Percentiles rank a stretch among this genome's conserved stretches.
phyloP scores from a whole-genome alignment of 2,888 invertebrate genomes.

The Oscheius sp. region DNA sequence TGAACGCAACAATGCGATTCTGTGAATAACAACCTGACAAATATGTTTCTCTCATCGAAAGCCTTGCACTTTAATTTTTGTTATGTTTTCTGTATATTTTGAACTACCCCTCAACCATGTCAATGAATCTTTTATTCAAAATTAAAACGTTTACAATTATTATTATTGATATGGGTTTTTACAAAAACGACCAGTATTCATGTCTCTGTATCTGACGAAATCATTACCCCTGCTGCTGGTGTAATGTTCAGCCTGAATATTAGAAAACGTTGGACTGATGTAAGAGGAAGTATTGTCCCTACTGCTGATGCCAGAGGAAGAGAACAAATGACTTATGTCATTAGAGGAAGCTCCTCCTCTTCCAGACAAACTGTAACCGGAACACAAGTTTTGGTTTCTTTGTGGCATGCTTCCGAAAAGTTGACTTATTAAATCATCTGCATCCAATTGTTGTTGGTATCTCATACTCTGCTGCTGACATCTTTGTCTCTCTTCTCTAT shows the following conservation, averaged over 20 bases:
- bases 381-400: background rate
- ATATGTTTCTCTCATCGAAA: no score
- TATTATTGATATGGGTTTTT: background rate
- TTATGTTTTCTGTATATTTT: no score
- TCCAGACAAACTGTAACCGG: no score
- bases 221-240: background rate
- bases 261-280: background rate
- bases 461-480: background rate
- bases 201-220: background rate
- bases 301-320: background rate
- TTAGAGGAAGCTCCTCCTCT: background rate
- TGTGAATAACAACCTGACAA: no score
- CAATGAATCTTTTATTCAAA: no score
- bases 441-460: background rate
- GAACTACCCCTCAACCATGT: no score
- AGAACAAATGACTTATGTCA: no score
- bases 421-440: no score
- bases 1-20: no score
- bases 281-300: background rate
- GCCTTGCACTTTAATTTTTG: no score
- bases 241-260: background rate
- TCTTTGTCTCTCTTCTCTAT: background rate
- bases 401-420: background rate
- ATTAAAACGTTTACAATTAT: background rate
- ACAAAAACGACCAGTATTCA: background rate